Evolutionary conservation across 2,797 vertebrate species (phyloP), one percentile per base, ranked within the genome.

Genomic region (Eulemur rubriventer): DNA sequence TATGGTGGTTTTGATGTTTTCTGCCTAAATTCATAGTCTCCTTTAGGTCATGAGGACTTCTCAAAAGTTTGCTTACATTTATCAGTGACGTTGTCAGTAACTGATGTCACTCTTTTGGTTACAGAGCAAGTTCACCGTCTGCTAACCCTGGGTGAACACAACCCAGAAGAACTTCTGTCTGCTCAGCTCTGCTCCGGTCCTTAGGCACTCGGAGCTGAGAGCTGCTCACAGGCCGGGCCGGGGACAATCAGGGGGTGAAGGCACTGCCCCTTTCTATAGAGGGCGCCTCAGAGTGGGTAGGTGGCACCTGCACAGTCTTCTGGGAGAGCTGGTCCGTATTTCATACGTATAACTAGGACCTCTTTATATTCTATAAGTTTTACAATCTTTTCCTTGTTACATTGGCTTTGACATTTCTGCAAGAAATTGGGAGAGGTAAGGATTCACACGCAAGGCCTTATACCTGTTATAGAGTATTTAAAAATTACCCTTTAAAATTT

Each of bases 221-320:
- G 52, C 38, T n/a, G 38, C 52, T 28, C 38, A 16, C 18, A 28
- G 4, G 20, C 28, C 26, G 20, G 4, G 20, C 28, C 17, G 16
- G 30, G 52, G 30, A n/a, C 16, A 43, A 26, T 3, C 8, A 1
- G 38, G 52, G 33, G 30, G 12, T 4, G 8, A 8, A n/a, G 38
- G 30, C 14, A 11, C 28, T 17, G 52, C 11, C 28, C 20, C 18
- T 59, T 43, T 57, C 52, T 46, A 7, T 30, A n/a, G 28, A 72
- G 8, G 12, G 7, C 0, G 0, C 50, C 48, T 72, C 38, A 4
- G 4, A 1, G 8, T 0, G 4, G 33, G 18, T 4, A 26, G 20
- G 5, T 35, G 6, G 38, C 9, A 10, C 3, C 38, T 41, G 38
- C 26, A 7, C 38, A 12, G 69, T 17, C 30, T 59, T 73, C 38